Evolutionary conservation across 1,140 invertebrate species (phyloP), one percentile per base, ranked within the genome.

Genomic region (Drosophila murphyi): DNA sequence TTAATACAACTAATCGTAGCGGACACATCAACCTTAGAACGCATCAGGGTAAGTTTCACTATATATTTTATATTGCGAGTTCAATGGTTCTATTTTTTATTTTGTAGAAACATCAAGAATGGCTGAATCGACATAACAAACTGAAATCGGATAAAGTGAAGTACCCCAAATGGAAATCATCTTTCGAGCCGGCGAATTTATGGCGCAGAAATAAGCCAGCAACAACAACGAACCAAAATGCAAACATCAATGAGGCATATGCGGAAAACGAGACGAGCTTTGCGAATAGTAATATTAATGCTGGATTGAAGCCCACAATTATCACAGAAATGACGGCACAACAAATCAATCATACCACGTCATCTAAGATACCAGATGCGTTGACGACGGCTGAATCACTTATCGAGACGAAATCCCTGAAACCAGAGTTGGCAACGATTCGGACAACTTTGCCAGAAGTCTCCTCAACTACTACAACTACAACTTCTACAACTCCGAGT

Each of bases 21-120:
- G 12, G 82, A 89, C 41, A 51, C 51, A 76, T 78, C 85, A 51
- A 90, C 85, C 29, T 56, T 70, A 54, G 85, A 89, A 47, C 72
- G 86, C 52, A 89, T 89, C 20, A 89, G 72, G 78, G 85, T 86
- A 64, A 57, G 32, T 60, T 5, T 0, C 20, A 4, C 2, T 43
- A 10, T 41, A 3, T 8, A 10, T 41, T 41, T 41, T 41, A 10
- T 10, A 10, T 7, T 43, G 3, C 20, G 6, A 4, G 10, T 43
- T n/a, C n/a, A n/a, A 43, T 3, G 3, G 10, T n/a, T 43, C 10
- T 43, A n/a, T 4, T 47, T 54, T 56, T 12, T 29, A 3, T 20
- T 2, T 37, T 70, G 4, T 39, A 92, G 91, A 92, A 90, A 89
- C 91, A 92, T 72, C 76, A 91, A 80, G 89, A 92, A 31, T 92